Evolutionary conservation across 2,888 invertebrate genomes (phyloP), one percentile per base, ranked within the genome.

Genomic region (Drosophila macrospina): DNA sequence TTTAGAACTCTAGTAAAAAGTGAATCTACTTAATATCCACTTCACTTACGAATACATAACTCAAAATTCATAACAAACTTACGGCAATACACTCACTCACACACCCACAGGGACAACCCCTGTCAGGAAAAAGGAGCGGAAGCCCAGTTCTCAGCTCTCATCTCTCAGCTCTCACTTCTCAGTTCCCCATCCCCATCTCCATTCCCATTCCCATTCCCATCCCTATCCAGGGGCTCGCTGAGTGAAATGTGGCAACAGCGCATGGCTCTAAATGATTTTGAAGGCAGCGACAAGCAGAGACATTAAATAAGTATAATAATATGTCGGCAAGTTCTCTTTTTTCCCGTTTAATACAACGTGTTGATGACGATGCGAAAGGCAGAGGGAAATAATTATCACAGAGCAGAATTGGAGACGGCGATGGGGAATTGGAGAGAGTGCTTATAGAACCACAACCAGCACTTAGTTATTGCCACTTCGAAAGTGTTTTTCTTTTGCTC

Each of bases 241-340:
- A 36, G 65, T 76, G 82, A 82, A 82, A 34, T 65, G 73, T 44
- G 82, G 76, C 81, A 85, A 82, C 81, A 63, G 44, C 69, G 83
- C 81, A 16, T 47, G 28, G 45, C 61, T 63, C 65, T 61, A 64
- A 75, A 68, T 64, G 61, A 60, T 73, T 65, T 69, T 76, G 59
- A 57, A 55, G 57, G 54, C 54, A 54, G 41, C 48, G 48, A 55
- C 80, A 78, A 45, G 55, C 72, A 62, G 59, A 57, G 60, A 74
- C 70, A 67, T 68, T 68, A 75, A 78, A 73, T 75, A 72, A 77
- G 75, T 72, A 73, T 68, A 77, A 82, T 74, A 61, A 75, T 79
- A 28, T 72, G 48, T 72, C 36, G 56, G 47, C 61, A 45, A 61
- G 52, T 56, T 62, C 28, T 20, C 24, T 41, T 48, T 63, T 69